Conservation (phyloP, 2,888 invertebrate genomes). For the Laspeyria flexula region DNA sequence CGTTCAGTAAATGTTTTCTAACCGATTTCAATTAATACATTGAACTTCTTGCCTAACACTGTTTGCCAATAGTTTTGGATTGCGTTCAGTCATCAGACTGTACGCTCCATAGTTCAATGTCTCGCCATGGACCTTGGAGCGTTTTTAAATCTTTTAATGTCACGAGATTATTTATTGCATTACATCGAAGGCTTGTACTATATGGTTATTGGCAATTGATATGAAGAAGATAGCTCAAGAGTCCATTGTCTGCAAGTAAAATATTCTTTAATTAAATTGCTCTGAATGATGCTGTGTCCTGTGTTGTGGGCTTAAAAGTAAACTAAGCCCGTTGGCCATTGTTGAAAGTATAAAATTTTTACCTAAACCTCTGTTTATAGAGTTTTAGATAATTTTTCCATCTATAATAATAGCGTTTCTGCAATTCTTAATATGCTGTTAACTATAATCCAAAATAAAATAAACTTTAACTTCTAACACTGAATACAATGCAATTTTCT, state of each 20-base stretch:
- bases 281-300: too few species aligned
- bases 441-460: too few species aligned
- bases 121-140: conserved; percentile 58
- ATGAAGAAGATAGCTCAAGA: conserved; percentile 7
- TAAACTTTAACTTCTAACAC: neutral
- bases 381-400: too few species aligned
- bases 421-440: too few species aligned
- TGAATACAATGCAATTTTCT: neutral
- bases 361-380: too few species aligned
- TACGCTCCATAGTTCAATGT: conserved; percentile 69
- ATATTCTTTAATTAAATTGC: too few species aligned
- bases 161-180: conserved; percentile 38
- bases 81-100: conserved; percentile 65
- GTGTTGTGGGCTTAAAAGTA: too few species aligned
- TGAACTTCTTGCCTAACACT: conserved; percentile 57
- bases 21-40: conserved; percentile 52
- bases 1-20: conserved; percentile 28
- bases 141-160: conserved; percentile 42
- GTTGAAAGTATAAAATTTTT: too few species aligned
- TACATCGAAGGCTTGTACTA: conserved; percentile 28
- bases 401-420: too few species aligned
- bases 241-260: neutral
- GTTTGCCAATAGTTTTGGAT: conserved; percentile 60
- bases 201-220: conserved; percentile 12
- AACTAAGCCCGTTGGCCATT: too few species aligned